Evolutionary conservation across 2,113 vertebrate species (phyloP).

Genomic region (Catagonus wagneri): DNA sequence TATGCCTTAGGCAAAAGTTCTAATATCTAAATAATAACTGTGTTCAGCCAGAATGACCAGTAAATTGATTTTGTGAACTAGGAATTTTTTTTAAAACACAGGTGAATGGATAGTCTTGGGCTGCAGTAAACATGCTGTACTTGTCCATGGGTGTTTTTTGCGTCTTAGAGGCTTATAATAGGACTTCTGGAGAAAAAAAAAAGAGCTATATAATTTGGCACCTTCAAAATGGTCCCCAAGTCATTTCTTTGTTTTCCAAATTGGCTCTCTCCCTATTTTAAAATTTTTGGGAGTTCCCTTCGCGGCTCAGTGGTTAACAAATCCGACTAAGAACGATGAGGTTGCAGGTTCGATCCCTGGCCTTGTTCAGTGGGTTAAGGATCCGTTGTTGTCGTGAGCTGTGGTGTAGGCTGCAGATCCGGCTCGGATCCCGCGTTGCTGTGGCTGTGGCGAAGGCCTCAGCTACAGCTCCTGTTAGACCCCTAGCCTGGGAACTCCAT

Average conservation of each 20-base stretch:
- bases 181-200: conserved; percentile 24
- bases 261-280: background rate
- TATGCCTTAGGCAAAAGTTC: background rate
- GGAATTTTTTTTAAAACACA: background rate
- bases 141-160: background rate
- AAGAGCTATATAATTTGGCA: background rate
- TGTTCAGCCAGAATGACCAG: background rate
- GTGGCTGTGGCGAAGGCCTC: no score
- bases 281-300: no score
- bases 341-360: no score
- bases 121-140: background rate
- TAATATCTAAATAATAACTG: conserved; percentile 29
- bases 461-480: no score
- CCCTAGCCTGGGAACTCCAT: no score
- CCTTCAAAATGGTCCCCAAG: background rate
- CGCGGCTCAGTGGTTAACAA: no score
- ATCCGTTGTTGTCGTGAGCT: no score
- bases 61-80: conserved; percentile 12
- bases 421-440: no score
- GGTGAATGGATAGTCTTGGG: background rate
- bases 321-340: no score
- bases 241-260: conserved; percentile 3
- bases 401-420: no score
- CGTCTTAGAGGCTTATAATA: background rate
- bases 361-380: no score